Conservation (phyloP, 2,888 invertebrate species). For the Drosophila infuscata region DNA sequence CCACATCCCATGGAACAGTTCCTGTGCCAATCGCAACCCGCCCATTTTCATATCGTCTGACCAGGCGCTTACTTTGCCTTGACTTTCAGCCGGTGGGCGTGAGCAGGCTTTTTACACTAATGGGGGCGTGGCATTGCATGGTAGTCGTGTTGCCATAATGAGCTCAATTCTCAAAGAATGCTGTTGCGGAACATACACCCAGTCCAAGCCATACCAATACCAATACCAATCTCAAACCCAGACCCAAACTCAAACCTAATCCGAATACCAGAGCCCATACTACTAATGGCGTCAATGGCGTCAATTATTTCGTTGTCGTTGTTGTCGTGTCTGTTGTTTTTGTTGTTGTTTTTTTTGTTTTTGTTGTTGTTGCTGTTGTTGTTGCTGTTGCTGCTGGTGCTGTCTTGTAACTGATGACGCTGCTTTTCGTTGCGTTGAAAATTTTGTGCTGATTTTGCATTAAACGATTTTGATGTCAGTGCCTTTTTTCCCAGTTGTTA, state of each 20-base stretch:
- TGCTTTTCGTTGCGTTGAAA: slow-evolving; percentile 72
- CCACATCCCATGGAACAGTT: slow-evolving; percentile 37
- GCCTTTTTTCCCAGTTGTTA: slow-evolving; percentile 44
- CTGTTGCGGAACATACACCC: slow-evolving; percentile 40
- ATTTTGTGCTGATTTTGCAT: slow-evolving; percentile 80
- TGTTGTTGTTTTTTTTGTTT: slow-evolving; percentile 12
- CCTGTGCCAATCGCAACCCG: slow-evolving; percentile 34
- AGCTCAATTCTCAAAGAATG: slow-evolving; percentile 81
- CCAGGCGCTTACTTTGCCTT: slow-evolving; percentile 30
- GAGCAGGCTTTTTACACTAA: slow-evolving; percentile 74
- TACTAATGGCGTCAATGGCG: slow-evolving; percentile 76
- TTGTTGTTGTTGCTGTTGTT: not conserved
- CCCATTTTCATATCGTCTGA: slow-evolving; percentile 35
- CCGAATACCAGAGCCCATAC: slow-evolving; percentile 20
- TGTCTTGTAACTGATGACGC: slow-evolving; percentile 75
- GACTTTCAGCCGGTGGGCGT: slow-evolving; percentile 61
- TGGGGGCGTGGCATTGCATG: slow-evolving; percentile 72
- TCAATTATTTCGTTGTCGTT: slow-evolving; percentile 82
- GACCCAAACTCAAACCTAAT: not conserved
- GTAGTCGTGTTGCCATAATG: slow-evolving; percentile 75
- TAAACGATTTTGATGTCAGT: slow-evolving; percentile 57
- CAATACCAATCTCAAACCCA: slow-evolving; percentile 8
- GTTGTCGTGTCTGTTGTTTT: slow-evolving; percentile 26
- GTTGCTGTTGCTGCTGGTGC: slow-evolving; percentile 37
- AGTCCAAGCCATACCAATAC: not conserved